A percentile compares a stretch with the other conserved stretches of the same genome.
These are phyloP conservation scores for Agrenia bidenticulata DNA, from an alignment of 2,888 invertebrate species.

Conservation along the genomic window DNA sequence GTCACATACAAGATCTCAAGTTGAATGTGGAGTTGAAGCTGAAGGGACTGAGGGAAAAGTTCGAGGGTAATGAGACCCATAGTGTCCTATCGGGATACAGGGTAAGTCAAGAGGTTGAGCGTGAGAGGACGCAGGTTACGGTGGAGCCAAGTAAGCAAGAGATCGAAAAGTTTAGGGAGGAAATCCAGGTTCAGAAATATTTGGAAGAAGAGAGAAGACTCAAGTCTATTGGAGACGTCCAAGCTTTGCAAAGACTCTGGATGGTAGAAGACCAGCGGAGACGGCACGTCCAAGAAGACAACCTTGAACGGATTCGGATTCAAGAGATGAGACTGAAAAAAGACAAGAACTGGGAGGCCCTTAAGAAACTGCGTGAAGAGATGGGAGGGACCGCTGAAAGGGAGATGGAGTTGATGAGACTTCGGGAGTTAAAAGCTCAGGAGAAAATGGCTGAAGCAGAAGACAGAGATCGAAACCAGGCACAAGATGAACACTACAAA, in stretches of 20 bases:
- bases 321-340: slow-evolving; percentile 27
- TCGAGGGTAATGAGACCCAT: background rate
- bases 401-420: slow-evolving; percentile 14
- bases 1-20: background rate
- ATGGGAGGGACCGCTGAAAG: slow-evolving; percentile 22
- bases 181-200: slow-evolving; percentile 28
- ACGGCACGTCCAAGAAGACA: slow-evolving; percentile 26
- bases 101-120: background rate
- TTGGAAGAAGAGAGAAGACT: slow-evolving; percentile 27
- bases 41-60: slow-evolving; percentile 19
- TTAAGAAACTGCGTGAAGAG: slow-evolving; percentile 18
- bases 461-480: slow-evolving; percentile 18
- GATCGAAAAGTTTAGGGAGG: slow-evolving; percentile 23
- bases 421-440: slow-evolving; percentile 11
- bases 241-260: slow-evolving; percentile 19
- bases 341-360: slow-evolving; percentile 24
- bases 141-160: background rate
- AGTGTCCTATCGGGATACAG: background rate
- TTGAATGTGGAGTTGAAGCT: slow-evolving; percentile 11
- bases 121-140: background rate
- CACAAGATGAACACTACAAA: slow-evolving; percentile 20
- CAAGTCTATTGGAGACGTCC: slow-evolving; percentile 5
- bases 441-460: slow-evolving; percentile 23
- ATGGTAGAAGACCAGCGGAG: slow-evolving; percentile 26
- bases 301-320: slow-evolving; percentile 14